phyloP scores from a whole-genome alignment of 2,113 vertebrate species.

The Gallinago paraguaiae region DNA sequence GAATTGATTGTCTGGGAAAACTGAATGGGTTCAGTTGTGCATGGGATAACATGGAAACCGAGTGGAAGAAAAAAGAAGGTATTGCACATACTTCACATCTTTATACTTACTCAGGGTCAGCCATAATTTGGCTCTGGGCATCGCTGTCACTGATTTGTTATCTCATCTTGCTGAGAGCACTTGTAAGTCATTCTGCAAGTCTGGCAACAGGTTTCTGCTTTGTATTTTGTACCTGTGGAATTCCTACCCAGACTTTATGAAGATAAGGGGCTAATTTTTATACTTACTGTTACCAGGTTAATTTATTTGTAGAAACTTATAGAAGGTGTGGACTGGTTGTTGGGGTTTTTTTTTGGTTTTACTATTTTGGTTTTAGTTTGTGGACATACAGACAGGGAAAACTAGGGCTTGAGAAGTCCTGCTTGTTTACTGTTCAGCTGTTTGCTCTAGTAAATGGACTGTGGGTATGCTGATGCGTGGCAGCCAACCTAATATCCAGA shows the following conservation, averaged over 20 bases:
- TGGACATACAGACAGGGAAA: not conserved
- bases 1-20: not conserved
- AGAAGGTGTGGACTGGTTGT: not conserved
- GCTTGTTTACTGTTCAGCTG: not conserved
- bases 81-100: not conserved
- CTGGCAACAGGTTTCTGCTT: not conserved
- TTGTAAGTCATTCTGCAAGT: not conserved
- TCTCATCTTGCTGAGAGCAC: not conserved
- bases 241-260: not conserved
- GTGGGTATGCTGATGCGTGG: not conserved
- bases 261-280: not conserved
- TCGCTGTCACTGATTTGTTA: not conserved
- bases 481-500: not conserved
- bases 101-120: not conserved
- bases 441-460: not conserved
- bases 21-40: not conserved
- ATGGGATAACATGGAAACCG: not conserved
- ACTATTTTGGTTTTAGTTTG: not conserved
- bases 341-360: not conserved
- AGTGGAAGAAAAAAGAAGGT: not conserved
- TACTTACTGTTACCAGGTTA: not conserved
- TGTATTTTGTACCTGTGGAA: not conserved
- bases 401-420: not conserved
- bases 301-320: not conserved
- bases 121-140: not conserved